Evolutionary conservation across 2,113 vertebrate genomes (phyloP).

Genomic region (Cyanoramphus novaezelandiae): DNA sequence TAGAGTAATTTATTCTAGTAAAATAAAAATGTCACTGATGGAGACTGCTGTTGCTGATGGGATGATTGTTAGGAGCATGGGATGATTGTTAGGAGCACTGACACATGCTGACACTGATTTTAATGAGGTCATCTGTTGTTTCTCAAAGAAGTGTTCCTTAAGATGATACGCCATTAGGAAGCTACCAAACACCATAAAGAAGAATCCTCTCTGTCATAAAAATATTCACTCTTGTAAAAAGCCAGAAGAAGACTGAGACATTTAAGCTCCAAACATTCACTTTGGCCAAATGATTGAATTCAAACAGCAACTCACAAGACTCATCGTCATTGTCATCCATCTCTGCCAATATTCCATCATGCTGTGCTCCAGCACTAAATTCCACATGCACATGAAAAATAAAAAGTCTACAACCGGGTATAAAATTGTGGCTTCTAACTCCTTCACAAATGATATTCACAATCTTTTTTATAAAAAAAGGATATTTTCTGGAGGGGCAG

Average conservation of each 20-base stretch:
- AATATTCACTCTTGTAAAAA: not conserved
- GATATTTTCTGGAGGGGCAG: rapidly evolving
- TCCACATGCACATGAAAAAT: not conserved
- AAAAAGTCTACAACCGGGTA: not conserved
- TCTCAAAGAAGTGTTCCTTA: not conserved
- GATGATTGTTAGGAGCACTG: not conserved
- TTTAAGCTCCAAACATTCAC: not conserved
- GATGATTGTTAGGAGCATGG: not conserved
- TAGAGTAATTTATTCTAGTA: not conserved
- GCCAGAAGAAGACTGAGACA: not conserved
- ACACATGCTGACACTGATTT: not conserved
- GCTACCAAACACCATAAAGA: not conserved
- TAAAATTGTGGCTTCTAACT: not conserved
- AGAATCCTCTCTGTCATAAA: not conserved
- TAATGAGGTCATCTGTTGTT: not conserved
- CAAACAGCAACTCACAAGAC: not conserved
- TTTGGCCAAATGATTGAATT: not conserved
- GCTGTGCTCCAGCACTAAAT: not conserved
- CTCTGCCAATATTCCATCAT: not conserved
- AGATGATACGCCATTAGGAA: not conserved
- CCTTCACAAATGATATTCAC: not conserved
- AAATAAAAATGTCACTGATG: conserved; percentile 32
- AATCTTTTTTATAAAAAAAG: not conserved
- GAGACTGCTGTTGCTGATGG: not conserved
- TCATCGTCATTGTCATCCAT: not conserved